phyloP scores from a whole-genome alignment of 2,888 invertebrate species.

The Zaprionus obscuricornis region DNA sequence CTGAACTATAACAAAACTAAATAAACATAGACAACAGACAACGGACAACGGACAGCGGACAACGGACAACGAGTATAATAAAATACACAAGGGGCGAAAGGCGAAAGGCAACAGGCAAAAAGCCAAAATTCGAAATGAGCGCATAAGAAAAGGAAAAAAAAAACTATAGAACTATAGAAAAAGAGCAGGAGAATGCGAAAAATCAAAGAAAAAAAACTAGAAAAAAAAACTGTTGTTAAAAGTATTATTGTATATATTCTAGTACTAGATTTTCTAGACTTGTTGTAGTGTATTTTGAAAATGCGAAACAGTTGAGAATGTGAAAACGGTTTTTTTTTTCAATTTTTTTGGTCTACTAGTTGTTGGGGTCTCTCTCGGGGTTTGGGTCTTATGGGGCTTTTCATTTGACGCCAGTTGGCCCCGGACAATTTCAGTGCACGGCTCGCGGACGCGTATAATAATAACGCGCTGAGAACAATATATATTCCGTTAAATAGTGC shows the following conservation, averaged over 20 bases:
- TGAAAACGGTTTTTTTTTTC: constrained; percentile 45
- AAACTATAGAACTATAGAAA: constrained; percentile 9
- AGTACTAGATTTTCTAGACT: too few relatives aligned
- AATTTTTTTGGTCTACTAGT: constrained; percentile 22
- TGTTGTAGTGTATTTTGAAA: too few relatives aligned
- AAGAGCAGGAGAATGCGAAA: constrained; percentile 17
- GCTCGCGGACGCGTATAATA: constrained; percentile 51
- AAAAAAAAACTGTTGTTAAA: too few relatives aligned
- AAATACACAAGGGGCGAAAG: constrained; percentile 13
- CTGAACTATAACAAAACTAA: too few relatives aligned
- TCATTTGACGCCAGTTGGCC: constrained; percentile 66
- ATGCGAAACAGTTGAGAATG: constrained; percentile 46
- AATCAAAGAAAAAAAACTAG: constrained; percentile 6
- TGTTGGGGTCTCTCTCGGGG: constrained; percentile 37
- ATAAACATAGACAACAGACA: too few relatives aligned
- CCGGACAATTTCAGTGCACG: constrained; percentile 75
- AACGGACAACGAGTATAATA: too few relatives aligned
- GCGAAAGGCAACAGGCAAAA: constrained; percentile 33
- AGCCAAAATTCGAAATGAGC: constrained; percentile 50
- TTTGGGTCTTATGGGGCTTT: constrained; percentile 46
- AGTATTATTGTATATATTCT: too few relatives aligned
- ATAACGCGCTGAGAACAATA: constrained; percentile 20
- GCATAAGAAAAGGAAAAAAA: constrained; percentile 27
- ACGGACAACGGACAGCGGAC: too few relatives aligned
- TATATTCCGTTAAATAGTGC: background rate